Percentiles rank a stretch among this genome's conserved stretches.
phyloP scores from a whole-genome alignment of 2,888 invertebrate species.

The Laspeyria flexula region DNA sequence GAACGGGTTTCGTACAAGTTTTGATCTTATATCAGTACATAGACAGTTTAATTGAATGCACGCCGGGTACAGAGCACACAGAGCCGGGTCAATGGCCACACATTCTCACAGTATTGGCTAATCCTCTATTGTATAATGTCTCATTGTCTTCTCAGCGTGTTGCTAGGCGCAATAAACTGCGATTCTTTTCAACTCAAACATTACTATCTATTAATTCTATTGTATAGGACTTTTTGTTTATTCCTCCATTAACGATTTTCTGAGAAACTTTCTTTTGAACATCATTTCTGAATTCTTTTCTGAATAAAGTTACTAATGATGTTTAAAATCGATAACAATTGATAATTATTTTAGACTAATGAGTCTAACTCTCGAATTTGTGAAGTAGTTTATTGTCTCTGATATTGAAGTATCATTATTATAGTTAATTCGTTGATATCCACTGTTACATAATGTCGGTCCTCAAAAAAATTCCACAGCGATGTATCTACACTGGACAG shows the following conservation, averaged over 20 bases:
- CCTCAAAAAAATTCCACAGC: too few relatives aligned
- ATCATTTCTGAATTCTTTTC: slow-evolving; percentile 3
- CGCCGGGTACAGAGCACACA: not conserved
- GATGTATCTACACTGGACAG: too few relatives aligned
- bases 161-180: slow-evolving; percentile 24
- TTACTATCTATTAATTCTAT: slow-evolving; percentile 5
- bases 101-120: slow-evolving; percentile 37
- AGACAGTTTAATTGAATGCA: slow-evolving; percentile 2
- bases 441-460: too few relatives aligned
- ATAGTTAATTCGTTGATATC: too few relatives aligned
- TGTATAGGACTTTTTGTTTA: slow-evolving; percentile 4
- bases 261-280: slow-evolving; percentile 8
- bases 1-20: too few relatives aligned
- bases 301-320: not conserved
- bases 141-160: slow-evolving; percentile 33
- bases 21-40: not conserved
- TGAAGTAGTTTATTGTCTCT: too few relatives aligned
- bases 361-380: not conserved
- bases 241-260: slow-evolving; percentile 6
- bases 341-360: not conserved
- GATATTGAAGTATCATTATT: too few relatives aligned
- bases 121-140: slow-evolving; percentile 33
- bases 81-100: slow-evolving; percentile 37
- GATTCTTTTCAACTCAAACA: slow-evolving; percentile 5
- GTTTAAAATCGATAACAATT: not conserved